Evolutionary conservation across 2,888 invertebrate species (phyloP).

Genomic region (Glyphotaelius pellucidus): DNA sequence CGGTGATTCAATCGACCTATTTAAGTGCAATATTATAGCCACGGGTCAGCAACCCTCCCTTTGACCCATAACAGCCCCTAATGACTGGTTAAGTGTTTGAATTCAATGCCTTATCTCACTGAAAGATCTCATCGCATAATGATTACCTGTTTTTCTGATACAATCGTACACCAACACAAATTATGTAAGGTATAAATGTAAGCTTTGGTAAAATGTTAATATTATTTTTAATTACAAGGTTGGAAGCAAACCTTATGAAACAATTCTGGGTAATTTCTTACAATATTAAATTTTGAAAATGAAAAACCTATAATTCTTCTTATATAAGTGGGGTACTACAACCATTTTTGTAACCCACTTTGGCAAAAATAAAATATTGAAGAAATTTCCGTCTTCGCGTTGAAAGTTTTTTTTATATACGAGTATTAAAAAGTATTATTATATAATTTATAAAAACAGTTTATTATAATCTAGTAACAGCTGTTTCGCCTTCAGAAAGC

Average conservation of each 20-base stretch:
- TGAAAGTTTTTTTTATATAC: no score
- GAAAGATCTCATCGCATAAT: slow-evolving; percentile 26
- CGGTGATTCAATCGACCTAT: slow-evolving; percentile 23
- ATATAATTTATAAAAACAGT: no score
- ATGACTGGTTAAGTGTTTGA: slow-evolving; percentile 18
- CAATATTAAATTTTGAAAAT: not conserved
- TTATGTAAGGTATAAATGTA: not conserved
- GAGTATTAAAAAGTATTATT: no score
- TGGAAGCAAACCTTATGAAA: not conserved
- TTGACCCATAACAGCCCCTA: slow-evolving; percentile 15
- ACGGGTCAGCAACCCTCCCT: slow-evolving; percentile 21
- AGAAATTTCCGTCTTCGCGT: no score
- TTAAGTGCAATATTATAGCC: no score
- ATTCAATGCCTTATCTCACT: slow-evolving; percentile 27
- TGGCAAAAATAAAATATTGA: no score
- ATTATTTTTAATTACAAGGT: not conserved
- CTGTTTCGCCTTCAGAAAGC: no score
- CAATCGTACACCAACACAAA: not conserved
- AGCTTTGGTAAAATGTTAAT: not conserved
- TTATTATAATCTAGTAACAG: no score
- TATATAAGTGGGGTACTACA: no score
- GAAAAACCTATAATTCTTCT: no score
- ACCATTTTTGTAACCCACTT: no score
- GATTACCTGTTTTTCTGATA: not conserved
- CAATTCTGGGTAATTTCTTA: not conserved